Evolutionary conservation across 2,113 vertebrate genomes (phyloP).

Genomic region (Leptobrachium leishanense): DNA sequence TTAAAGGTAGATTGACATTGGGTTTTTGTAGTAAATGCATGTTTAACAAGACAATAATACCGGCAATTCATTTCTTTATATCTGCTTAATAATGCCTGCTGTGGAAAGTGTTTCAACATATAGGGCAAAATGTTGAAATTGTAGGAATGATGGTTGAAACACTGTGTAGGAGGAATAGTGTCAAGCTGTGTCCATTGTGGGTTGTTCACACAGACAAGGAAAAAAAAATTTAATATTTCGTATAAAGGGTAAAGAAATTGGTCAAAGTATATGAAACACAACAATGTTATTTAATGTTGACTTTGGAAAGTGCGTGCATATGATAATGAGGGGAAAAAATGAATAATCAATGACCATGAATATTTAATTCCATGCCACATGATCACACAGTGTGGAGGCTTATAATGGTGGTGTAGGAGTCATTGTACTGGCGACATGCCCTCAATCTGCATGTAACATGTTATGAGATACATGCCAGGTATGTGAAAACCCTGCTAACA

Average conservation of each 20-base stretch:
- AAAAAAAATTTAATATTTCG: constrained; percentile 38
- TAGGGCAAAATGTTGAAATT: constrained; percentile 15
- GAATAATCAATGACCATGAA: constrained; percentile 9
- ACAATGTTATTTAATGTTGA: constrained; percentile 50
- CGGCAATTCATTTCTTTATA: constrained; percentile 47
- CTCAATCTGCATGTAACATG: background rate
- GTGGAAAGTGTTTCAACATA: constrained; percentile 39
- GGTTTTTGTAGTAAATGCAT: constrained; percentile 40
- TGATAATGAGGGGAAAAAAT: background rate
- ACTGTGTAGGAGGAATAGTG: constrained; percentile 43
- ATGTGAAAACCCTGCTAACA: background rate
- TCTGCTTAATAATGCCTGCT: constrained; percentile 40
- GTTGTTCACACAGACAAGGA: constrained; percentile 27
- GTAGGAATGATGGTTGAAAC: constrained; percentile 24
- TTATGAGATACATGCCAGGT: background rate
- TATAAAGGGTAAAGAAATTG: background rate
- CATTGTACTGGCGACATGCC: background rate
- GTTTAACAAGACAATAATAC: constrained; percentile 45
- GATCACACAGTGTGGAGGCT: background rate
- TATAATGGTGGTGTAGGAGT: background rate
- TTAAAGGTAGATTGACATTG: constrained; percentile 32
- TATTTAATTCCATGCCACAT: background rate
- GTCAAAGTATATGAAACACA: constrained; percentile 3
- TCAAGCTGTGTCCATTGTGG: constrained; percentile 36
- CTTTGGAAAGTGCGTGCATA: constrained; percentile 53